Evolutionary conservation across 2,888 invertebrate species (phyloP).

Genomic region (Athrips mouffetella): DNA sequence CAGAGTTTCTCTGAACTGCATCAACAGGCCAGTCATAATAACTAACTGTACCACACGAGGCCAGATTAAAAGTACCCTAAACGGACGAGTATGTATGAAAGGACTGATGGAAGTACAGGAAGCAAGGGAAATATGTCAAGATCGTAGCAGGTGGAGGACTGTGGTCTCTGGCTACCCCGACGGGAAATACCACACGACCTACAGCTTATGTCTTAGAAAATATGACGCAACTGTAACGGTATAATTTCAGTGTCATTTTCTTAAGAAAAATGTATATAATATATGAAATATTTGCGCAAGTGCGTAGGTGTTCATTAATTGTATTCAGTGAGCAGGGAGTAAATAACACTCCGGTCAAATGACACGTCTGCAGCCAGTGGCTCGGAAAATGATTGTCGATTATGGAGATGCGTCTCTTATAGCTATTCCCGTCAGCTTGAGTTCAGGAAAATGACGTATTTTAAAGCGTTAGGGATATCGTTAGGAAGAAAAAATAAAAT

Average conservation of each 20-base stretch:
- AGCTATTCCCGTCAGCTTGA: background rate
- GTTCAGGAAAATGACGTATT: background rate
- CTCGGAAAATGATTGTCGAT: conserved; percentile 36
- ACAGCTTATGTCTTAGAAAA: background rate
- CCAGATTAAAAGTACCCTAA: too few relatives aligned
- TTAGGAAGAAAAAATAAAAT: too few relatives aligned
- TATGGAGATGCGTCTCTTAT: conserved; percentile 36
- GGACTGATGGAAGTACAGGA: too few relatives aligned
- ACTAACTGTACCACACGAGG: too few relatives aligned
- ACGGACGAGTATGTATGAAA: too few relatives aligned
- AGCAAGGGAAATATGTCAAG: too few relatives aligned
- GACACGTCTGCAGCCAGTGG: conserved; percentile 35
- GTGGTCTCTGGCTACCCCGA: too few relatives aligned
- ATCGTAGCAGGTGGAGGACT: too few relatives aligned
- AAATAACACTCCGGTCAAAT: conserved; percentile 37
- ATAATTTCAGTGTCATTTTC: background rate
- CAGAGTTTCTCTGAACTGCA: too few relatives aligned
- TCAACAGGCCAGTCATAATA: too few relatives aligned
- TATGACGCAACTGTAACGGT: background rate
- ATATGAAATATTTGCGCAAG: conserved; percentile 37
- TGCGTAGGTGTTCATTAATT: conserved; percentile 38
- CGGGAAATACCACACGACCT: too few relatives aligned
- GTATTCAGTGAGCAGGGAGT: conserved; percentile 39
- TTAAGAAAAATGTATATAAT: background rate
- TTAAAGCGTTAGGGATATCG: too few relatives aligned